A percentile compares a stretch with the other conserved stretches of the same genome.
These are phyloP conservation scores for Eupithecia pulchellata DNA, from an alignment of 2,888 invertebrate genomes.

Conservation along the genomic window DNA sequence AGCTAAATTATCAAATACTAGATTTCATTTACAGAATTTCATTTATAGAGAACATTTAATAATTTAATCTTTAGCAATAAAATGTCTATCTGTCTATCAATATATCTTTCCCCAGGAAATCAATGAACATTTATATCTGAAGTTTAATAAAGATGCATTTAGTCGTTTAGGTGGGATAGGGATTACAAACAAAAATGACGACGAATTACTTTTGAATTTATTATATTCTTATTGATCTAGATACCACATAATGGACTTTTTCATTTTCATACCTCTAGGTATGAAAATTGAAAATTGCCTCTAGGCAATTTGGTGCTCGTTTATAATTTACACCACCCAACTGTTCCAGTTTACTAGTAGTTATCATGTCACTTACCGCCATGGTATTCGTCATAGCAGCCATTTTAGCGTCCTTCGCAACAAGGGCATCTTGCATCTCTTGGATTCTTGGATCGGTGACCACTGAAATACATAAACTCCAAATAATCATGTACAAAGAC, in stretches of 20 bases:
- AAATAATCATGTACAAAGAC: no score
- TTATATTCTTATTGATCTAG: neutral
- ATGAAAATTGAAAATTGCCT: no score
- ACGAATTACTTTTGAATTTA: neutral
- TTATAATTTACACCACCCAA: no score
- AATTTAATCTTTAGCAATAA: no score
- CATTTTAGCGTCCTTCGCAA: constrained; percentile 77
- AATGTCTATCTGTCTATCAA: no score
- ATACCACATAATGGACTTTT: neutral
- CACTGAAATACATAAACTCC: constrained; percentile 47
- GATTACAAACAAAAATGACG: neutral
- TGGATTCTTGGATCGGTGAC: constrained; percentile 67
- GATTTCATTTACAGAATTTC: no score
- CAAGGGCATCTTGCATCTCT: constrained; percentile 70
- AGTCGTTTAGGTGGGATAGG: neutral
- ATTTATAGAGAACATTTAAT: no score
- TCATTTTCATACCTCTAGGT: neutral
- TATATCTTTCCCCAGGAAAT: no score
- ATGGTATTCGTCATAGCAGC: constrained; percentile 77
- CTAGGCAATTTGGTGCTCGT: no score
- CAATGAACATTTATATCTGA: no score
- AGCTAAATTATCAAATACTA: neutral
- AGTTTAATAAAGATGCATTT: no score
- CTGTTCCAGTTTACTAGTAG: no score
- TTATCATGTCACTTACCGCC: constrained; percentile 58